A percentile compares a stretch with the other conserved stretches of the same genome.
Evolutionary conservation across 92 coral and sea anemone genomes (phyloP).

Genomic region (Meandrina meandrites): DNA sequence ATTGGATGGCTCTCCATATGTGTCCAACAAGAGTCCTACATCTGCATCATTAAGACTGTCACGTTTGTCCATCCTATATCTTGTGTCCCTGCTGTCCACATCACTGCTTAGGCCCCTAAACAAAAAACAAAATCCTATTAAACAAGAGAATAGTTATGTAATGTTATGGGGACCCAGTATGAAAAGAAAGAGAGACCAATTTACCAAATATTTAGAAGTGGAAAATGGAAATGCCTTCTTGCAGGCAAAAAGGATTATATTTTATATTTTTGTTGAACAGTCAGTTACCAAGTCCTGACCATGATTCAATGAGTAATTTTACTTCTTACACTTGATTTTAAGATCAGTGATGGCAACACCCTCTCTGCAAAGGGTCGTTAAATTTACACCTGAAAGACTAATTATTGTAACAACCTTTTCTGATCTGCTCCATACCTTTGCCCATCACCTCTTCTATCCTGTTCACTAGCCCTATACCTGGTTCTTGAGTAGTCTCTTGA

Average conservation of each 20-base stretch:
- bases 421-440: constrained; percentile 19
- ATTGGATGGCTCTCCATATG: background rate
- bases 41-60: background rate
- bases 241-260: too few species aligned
- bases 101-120: constrained; percentile 10
- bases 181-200: background rate
- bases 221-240: background rate
- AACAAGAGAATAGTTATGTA: background rate
- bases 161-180: too few species aligned
- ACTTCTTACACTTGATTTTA: background rate
- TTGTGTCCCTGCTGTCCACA: background rate
- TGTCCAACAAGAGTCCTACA: background rate
- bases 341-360: background rate
- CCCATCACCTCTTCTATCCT: constrained; percentile 15
- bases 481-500: constrained; percentile 24
- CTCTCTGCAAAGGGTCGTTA: background rate
- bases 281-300: too few species aligned
- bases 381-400: too few species aligned
- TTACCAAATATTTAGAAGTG: background rate
- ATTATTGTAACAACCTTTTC: too few species aligned
- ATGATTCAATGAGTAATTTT: background rate
- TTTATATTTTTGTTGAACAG: too few species aligned
- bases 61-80: background rate
- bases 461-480: constrained; percentile 1
- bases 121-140: background rate